Evolutionary conservation across 2,113 vertebrate genomes (phyloP).

Genomic region (Macrotus californicus): DNA sequence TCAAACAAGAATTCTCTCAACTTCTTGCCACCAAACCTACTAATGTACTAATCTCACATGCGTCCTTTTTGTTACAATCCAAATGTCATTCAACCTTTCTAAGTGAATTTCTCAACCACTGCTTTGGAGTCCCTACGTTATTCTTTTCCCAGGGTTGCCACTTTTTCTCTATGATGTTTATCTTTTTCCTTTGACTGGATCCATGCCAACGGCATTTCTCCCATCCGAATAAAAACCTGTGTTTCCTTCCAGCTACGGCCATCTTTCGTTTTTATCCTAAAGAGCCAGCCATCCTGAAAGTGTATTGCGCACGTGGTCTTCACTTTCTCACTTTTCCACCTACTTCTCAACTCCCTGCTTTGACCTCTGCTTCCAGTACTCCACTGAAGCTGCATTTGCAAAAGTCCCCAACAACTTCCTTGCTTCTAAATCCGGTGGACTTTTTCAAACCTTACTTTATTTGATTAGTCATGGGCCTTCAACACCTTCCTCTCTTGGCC

Average conservation of each 20-base stretch:
- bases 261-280: not conserved
- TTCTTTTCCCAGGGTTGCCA: not conserved
- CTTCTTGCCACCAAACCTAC: not conserved
- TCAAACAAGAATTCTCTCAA: not conserved
- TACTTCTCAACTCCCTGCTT: not conserved
- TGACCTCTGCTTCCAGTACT: not conserved
- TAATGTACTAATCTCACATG: not conserved
- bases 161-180: not conserved
- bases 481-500: not conserved
- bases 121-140: not conserved
- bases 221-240: not conserved
- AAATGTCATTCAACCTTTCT: not conserved
- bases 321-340: not conserved
- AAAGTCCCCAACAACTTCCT: slow-evolving; percentile 28
- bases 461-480: not conserved
- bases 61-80: not conserved
- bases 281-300: not conserved
- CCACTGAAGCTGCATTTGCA: not conserved
- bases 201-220: not conserved
- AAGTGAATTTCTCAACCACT: slow-evolving; percentile 13
- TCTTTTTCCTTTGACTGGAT: slow-evolving; percentile 5
- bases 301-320: not conserved
- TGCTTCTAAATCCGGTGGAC: slow-evolving; percentile 29
- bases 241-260: not conserved
- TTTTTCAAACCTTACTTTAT: slow-evolving; percentile 38